Conservation (phyloP, 64 coral and sea anemone genomes). For the Dendrophyllia cribrosa region DNA sequence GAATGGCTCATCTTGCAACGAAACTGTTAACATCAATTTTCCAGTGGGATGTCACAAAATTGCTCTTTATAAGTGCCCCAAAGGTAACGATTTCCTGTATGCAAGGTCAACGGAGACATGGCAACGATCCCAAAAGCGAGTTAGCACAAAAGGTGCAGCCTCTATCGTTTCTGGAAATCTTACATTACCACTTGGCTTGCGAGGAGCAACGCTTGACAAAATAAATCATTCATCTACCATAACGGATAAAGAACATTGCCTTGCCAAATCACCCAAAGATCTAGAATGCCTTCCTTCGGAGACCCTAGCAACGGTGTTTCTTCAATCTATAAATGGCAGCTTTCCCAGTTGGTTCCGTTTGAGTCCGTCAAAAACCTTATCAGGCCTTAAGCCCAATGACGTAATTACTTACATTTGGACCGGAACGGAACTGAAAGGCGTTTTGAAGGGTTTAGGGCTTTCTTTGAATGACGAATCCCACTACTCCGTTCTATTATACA, state of each 20-base stretch:
- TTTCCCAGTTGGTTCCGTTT: conserved; percentile 46
- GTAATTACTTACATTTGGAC: conserved; percentile 41
- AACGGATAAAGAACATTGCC: neutral
- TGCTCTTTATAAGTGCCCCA: neutral
- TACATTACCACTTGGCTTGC: conserved; percentile 10
- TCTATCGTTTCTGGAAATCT: neutral
- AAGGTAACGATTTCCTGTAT: neutral
- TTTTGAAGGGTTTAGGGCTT: neutral
- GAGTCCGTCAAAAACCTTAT: neutral
- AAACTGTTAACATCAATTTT: neutral
- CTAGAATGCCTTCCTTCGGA: conserved; percentile 9
- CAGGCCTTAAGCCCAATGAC: neutral
- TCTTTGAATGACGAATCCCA: neutral
- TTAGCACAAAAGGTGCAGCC: neutral
- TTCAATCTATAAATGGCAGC: neutral
- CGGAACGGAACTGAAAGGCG: conserved; percentile 4
- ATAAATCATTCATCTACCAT: neutral
- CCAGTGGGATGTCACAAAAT: conserved; percentile 35
- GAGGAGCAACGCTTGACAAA: conserved; percentile 7
- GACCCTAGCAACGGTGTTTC: conserved; percentile 31
- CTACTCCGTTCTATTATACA: conserved; percentile 27
- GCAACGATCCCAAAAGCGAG: neutral
- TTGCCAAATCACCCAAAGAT: neutral
- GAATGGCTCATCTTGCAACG: conserved; percentile 3
- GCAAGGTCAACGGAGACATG: conserved; percentile 28